Evolutionary conservation across 2,113 vertebrate genomes (phyloP).

Genomic region (Vulpes lagopus): DNA sequence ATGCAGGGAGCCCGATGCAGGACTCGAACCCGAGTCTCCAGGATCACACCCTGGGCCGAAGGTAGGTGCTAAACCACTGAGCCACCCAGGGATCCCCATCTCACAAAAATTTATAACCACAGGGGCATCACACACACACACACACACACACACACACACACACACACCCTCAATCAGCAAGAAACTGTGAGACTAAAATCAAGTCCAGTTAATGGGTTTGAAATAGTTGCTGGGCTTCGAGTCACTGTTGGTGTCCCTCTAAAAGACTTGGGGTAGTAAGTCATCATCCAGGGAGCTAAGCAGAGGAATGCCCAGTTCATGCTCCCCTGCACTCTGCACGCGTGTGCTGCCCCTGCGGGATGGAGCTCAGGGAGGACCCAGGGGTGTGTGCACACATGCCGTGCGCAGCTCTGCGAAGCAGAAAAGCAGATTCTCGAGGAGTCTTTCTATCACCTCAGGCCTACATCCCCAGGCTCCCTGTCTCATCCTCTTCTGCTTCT

Average conservation of each 20-base stretch:
- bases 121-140: neutral
- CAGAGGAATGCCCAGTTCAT: neutral
- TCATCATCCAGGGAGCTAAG: constrained; percentile 14
- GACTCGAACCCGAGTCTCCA: too few relatives aligned
- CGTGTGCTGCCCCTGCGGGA: neutral
- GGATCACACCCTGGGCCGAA: too few relatives aligned
- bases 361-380: neutral
- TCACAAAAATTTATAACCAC: neutral
- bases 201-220: neutral
- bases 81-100: neutral
- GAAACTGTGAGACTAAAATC: neutral
- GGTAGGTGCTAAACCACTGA: too few relatives aligned
- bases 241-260: constrained; percentile 2
- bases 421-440: neutral
- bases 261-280: constrained; percentile 31
- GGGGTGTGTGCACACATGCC: neutral
- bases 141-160: neutral
- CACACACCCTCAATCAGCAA: neutral
- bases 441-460: neutral
- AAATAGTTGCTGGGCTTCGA: constrained; percentile 46
- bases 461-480: neutral
- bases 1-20: too few relatives aligned
- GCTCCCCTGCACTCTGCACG: constrained; percentile 5
- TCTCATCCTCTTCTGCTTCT: neutral
- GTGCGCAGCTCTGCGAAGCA: neutral